Conservation (phyloP, 2,888 invertebrate species). For the Cantharis nigra region DNA sequence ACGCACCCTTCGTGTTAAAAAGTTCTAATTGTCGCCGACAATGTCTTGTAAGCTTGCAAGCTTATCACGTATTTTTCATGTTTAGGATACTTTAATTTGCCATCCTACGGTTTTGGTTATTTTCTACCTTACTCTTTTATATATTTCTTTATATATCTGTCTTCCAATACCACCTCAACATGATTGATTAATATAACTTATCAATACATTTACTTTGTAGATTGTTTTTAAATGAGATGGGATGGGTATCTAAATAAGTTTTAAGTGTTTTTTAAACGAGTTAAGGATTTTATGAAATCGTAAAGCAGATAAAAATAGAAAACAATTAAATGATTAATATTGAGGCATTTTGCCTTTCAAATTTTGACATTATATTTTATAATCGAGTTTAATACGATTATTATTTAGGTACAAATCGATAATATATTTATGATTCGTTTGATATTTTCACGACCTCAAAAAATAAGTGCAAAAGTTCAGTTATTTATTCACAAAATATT, state of each 20-base stretch:
- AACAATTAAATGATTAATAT: not conserved
- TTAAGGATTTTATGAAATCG: constrained; percentile 8
- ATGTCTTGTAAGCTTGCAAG: constrained; percentile 41
- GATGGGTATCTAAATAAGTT: constrained; percentile 28
- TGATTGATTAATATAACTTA: constrained; percentile 48
- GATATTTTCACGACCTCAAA: not conserved
- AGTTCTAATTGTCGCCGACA: constrained; percentile 48
- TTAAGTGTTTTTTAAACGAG: constrained; percentile 10
- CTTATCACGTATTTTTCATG: constrained; percentile 43
- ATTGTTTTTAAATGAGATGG: constrained; percentile 45
- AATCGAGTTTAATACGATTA: not conserved
- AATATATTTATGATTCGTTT: not conserved
- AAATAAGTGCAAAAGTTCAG: not conserved
- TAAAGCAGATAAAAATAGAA: not conserved
- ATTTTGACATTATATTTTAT: not conserved
- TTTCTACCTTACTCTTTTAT: constrained; percentile 16
- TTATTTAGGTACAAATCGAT: not conserved
- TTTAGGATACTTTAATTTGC: constrained; percentile 47
- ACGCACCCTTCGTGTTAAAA: constrained; percentile 46
- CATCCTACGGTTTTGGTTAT: constrained; percentile 36
- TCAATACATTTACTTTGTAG: constrained; percentile 48
- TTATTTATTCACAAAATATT: not conserved
- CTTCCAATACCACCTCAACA: constrained; percentile 29
- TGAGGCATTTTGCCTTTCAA: not conserved
- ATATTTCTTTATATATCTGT: constrained; percentile 17